These are phyloP conservation scores for Datnioides undecimradiatus DNA, from an alignment of 2,113 vertebrate genomes.

Conservation along the genomic window DNA sequence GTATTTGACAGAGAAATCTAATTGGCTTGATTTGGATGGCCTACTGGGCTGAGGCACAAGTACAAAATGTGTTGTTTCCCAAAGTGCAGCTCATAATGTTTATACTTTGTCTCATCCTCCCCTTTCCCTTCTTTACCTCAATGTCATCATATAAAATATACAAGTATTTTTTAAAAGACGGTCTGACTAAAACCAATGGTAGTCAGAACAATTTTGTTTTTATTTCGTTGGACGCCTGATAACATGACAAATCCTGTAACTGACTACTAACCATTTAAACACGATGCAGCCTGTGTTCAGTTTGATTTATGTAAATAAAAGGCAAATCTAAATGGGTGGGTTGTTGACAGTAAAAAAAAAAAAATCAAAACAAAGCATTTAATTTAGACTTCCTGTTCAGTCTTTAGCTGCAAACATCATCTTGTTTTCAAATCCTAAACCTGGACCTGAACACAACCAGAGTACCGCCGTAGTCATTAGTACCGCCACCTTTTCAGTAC, in stretches of 20 bases:
- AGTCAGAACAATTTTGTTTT: no score
- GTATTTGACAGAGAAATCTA: not conserved
- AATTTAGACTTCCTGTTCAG: not conserved
- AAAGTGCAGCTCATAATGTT: not conserved
- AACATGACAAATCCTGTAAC: not conserved
- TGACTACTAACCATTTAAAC: not conserved
- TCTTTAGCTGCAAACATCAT: not conserved
- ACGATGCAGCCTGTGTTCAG: not conserved
- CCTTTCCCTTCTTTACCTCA: not conserved
- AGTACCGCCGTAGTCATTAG: constrained; percentile 24
- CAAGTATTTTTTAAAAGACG: not conserved
- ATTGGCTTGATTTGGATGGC: not conserved
- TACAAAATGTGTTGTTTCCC: not conserved
- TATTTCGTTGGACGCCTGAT: not conserved
- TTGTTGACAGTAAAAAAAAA: not conserved
- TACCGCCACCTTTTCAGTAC: constrained; percentile 17
- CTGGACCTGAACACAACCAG: constrained; percentile 22
- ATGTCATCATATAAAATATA: not conserved
- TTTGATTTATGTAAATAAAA: not conserved
- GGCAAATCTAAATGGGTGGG: not conserved
- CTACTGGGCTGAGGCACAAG: not conserved
- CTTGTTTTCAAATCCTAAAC: constrained; percentile 1
- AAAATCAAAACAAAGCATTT: no score
- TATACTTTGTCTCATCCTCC: not conserved
- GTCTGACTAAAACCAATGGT: no score